Percentiles rank a stretch among this genome's conserved stretches.
Evolutionary conservation across 2,888 invertebrate species (phyloP).

Genomic region (Saturnia japonica): DNA sequence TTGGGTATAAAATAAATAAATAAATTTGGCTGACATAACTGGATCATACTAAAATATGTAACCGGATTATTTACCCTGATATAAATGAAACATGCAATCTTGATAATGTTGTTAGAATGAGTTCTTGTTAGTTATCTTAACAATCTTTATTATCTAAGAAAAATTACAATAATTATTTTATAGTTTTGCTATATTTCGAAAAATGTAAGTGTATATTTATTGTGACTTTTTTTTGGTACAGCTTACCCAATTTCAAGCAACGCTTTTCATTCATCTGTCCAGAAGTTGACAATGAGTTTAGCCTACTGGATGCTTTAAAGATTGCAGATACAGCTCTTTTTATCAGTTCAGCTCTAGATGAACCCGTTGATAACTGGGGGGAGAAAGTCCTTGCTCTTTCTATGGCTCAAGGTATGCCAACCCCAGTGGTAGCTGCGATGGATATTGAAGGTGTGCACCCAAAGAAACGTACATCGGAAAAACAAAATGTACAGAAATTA

Average conservation of each 20-base stretch:
- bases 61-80: no score
- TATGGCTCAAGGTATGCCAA: conserved; percentile 91
- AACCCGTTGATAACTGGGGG: conserved; percentile 90
- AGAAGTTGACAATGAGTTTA: conserved; percentile 87
- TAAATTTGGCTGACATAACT: no score
- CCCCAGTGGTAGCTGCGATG: conserved; percentile 88
- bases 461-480: conserved; percentile 87
- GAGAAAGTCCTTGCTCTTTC: conserved; percentile 88
- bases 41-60: no score
- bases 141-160: no score
- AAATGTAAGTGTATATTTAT: no score
- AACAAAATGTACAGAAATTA: conserved; percentile 84
- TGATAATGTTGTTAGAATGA: no score
- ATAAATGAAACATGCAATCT: no score
- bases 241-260: conserved; percentile 93
- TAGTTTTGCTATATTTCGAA: no score
- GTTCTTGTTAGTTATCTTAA: no score
- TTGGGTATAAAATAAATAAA: no score
- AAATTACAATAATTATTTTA: no score
- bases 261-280: conserved; percentile 92
- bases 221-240: conserved; percentile 58
- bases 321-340: conserved; percentile 93
- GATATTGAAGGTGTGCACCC: conserved; percentile 88
- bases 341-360: conserved; percentile 87
- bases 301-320: conserved; percentile 90